Evolutionary conservation across 2,888 invertebrate species (phyloP).

Genomic region (Cheilosia scutellata): DNA sequence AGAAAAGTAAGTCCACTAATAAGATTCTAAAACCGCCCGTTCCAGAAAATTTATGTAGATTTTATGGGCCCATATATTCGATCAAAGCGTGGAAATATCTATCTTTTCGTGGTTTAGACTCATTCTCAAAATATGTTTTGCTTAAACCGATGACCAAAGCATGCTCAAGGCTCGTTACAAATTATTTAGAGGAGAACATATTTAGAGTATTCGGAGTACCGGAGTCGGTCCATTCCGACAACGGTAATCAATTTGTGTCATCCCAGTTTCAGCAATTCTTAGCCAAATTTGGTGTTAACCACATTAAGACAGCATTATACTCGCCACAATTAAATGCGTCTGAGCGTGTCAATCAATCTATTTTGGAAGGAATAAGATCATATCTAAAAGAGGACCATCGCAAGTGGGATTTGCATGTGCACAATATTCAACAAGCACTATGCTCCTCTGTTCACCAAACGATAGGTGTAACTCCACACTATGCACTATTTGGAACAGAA

Average conservation of each 20-base stretch:
- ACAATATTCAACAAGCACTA: conserved; percentile 46
- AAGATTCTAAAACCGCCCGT: conserved; percentile 6
- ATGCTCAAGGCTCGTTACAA: background rate
- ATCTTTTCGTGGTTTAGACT: background rate
- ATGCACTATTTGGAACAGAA: background rate
- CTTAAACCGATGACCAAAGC: background rate
- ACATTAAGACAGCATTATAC: background rate
- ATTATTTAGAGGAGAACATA: background rate
- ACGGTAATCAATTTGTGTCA: background rate
- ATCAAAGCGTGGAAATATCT: background rate
- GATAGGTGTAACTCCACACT: conserved; percentile 1
- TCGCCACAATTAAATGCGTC: background rate
- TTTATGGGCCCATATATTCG: background rate
- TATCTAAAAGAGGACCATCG: conserved; percentile 65
- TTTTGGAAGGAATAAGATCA: conserved; percentile 71
- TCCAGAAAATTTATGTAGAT: conserved; percentile 7
- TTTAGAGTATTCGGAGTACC: background rate
- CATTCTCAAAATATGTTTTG: background rate
- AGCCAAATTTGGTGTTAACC: background rate
- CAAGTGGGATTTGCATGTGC: conserved; percentile 61
- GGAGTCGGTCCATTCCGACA: background rate
- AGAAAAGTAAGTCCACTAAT: background rate
- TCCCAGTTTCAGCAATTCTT: background rate
- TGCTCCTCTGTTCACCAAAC: conserved; percentile 45
- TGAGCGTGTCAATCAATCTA: conserved; percentile 9